Percentiles rank a stretch among this genome's conserved stretches.
These are phyloP conservation scores for Allolobophora icterica DNA, from an alignment of 2,888 invertebrate species.

Conservation along the genomic window DNA sequence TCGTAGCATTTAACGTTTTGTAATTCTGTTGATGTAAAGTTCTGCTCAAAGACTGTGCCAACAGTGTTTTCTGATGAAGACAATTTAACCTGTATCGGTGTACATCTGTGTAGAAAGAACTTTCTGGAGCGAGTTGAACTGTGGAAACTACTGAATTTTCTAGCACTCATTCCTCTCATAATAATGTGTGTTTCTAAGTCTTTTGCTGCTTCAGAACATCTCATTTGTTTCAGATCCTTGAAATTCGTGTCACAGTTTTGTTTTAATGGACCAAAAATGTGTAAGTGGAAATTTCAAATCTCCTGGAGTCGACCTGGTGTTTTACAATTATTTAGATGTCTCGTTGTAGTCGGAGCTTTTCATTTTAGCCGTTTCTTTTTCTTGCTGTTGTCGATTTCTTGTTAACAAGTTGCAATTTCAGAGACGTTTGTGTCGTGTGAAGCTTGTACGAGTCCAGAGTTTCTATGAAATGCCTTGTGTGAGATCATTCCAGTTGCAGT, in stretches of 20 bases:
- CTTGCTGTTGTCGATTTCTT: neutral
- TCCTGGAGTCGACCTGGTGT: neutral
- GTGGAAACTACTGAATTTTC: neutral
- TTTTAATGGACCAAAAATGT: too few species aligned
- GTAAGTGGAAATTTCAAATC: too few species aligned
- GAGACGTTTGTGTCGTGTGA: neutral
- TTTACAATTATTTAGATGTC: neutral
- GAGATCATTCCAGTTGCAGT: neutral
- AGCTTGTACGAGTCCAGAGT: neutral
- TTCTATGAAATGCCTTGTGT: neutral
- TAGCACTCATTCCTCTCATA: neutral
- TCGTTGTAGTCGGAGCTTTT: constrained; percentile 5
- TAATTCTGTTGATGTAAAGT: neutral
- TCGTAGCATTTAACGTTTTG: neutral
- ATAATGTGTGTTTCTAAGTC: neutral
- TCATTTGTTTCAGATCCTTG: neutral
- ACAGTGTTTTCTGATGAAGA: neutral
- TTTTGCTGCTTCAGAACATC: neutral
- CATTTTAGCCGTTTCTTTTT: constrained; percentile 3
- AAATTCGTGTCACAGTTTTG: neutral
- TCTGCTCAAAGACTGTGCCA: constrained; percentile 2
- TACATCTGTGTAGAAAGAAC: neutral
- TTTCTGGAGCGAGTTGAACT: neutral
- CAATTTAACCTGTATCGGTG: neutral
- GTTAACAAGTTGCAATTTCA: constrained; percentile 17